Percentiles rank a stretch among this genome's conserved stretches.
phyloP scores from a whole-genome alignment of 2,888 invertebrate genomes.

The Cataglyphis altisquamis region DNA sequence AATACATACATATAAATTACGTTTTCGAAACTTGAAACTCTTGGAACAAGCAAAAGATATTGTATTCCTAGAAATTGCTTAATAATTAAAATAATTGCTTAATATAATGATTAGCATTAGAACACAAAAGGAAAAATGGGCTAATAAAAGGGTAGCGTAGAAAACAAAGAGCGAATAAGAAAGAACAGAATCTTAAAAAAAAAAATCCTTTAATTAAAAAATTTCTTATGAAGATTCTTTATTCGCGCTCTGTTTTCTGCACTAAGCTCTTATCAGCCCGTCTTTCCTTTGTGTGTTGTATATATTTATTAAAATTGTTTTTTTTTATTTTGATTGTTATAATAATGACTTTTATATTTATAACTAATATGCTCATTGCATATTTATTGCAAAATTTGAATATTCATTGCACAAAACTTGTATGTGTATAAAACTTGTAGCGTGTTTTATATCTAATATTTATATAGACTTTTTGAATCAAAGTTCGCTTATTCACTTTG shows the following conservation, averaged over 20 bases:
- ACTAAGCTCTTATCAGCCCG: no score
- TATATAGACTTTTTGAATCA: not conserved
- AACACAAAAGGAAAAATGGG: no score
- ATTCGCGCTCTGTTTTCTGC: no score
- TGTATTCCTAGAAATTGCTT: not conserved
- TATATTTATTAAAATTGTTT: no score
- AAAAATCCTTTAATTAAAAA: no score
- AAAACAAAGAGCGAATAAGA: no score
- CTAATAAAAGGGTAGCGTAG: no score
- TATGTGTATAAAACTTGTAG: not conserved
- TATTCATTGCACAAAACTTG: not conserved
- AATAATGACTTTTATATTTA: not conserved
- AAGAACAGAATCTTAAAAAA: no score
- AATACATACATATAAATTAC: not conserved
- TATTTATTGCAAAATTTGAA: not conserved
- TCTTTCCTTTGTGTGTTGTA: no score
- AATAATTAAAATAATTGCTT: not conserved
- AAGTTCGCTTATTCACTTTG: conserved; percentile 8
- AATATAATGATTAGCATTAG: not conserved
- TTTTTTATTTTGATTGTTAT: no score
- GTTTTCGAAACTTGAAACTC: not conserved
- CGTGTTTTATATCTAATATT: not conserved
- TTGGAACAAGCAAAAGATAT: not conserved
- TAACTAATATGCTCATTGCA: not conserved
- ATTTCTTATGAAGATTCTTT: no score